Conservation (phyloP, 2,888 invertebrate species). For the Lasius platythorax region DNA sequence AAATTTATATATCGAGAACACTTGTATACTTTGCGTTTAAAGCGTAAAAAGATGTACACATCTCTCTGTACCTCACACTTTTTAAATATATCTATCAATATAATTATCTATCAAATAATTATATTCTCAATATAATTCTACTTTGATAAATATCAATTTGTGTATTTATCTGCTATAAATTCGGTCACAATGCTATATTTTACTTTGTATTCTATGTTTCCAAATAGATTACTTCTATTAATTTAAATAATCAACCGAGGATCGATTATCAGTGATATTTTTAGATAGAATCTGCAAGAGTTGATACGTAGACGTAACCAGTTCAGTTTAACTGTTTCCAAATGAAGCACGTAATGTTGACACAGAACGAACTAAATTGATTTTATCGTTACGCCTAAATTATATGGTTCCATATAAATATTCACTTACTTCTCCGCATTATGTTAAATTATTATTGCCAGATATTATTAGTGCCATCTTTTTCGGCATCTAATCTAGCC, state of each 20-base stretch:
- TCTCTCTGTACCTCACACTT: not conserved
- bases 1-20: not conserved
- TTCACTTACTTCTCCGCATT: constrained; percentile 27
- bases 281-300: constrained; percentile 46
- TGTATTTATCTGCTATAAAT: not conserved
- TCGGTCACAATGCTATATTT: not conserved
- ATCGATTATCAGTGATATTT: constrained; percentile 52
- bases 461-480: not conserved
- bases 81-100: not conserved
- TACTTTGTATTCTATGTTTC: not conserved
- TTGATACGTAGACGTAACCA: constrained; percentile 56
- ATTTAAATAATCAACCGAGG: constrained; percentile 20
- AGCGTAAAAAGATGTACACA: not conserved
- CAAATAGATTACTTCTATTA: not conserved
- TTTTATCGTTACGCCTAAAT: constrained; percentile 38
- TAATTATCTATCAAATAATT: not conserved
- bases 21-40: not conserved
- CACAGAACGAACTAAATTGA: constrained; percentile 30
- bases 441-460: constrained; percentile 5
- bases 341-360: constrained; percentile 62
- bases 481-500: not conserved
- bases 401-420: constrained; percentile 1
- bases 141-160: not conserved
- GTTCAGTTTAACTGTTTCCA: constrained; percentile 37
- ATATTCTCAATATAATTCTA: not conserved